A percentile compares a stretch with the other conserved stretches of the same genome.
Conservation (phyloP, 2,888 invertebrate species). For the Synergus umbraculus region DNA sequence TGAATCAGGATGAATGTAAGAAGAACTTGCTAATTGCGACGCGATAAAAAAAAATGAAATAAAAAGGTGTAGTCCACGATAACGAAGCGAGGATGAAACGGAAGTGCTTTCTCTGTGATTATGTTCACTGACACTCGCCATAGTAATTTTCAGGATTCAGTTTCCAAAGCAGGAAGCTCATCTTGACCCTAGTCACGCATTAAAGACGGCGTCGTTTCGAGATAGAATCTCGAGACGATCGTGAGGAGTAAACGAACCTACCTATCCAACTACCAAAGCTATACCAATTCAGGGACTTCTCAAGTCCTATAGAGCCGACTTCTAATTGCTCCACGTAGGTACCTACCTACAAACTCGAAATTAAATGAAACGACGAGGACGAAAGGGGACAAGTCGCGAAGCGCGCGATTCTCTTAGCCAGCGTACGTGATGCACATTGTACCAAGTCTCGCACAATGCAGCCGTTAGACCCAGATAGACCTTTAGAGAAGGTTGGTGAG, state of each 20-base stretch:
- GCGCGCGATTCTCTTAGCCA: slow-evolving; percentile 22
- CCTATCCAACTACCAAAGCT: slow-evolving; percentile 28
- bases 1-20: slow-evolving; percentile 32
- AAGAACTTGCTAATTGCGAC: slow-evolving; percentile 35
- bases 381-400: slow-evolving; percentile 48
- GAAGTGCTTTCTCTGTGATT: slow-evolving; percentile 47
- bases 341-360: slow-evolving; percentile 39
- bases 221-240: slow-evolving; percentile 59
- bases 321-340: slow-evolving; percentile 56
- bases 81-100: slow-evolving; percentile 46
- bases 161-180: slow-evolving; percentile 53
- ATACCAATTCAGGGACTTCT: slow-evolving; percentile 44
- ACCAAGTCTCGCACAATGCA: slow-evolving; percentile 41
- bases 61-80: slow-evolving; percentile 46
- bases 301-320: slow-evolving; percentile 42
- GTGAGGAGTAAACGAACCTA: slow-evolving; percentile 52
- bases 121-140: slow-evolving; percentile 50
- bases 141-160: slow-evolving; percentile 52
- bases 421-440: slow-evolving; percentile 51
- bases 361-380: slow-evolving; percentile 48
- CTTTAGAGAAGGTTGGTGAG: slow-evolving; percentile 5
- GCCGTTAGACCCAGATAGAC: slow-evolving; percentile 30
- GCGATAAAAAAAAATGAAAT: slow-evolving; percentile 36
- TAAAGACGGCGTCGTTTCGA: slow-evolving; percentile 58
- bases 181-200: slow-evolving; percentile 71